Evolutionary conservation across 2,113 vertebrate species (phyloP).

Genomic region (Nesogale talazaci): DNA sequence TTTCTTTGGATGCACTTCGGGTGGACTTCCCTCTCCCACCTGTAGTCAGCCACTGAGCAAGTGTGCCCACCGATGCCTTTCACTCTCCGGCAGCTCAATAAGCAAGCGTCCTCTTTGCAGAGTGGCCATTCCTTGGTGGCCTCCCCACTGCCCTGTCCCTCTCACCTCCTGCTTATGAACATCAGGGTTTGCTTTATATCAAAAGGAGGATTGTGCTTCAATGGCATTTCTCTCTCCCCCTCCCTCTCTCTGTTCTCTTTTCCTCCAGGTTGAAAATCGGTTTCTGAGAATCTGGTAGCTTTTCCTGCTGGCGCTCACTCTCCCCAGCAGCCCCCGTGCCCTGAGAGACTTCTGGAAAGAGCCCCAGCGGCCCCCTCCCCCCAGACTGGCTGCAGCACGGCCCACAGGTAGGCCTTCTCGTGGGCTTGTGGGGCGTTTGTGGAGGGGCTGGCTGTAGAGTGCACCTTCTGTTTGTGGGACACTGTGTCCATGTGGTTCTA

Average conservation of each 20-base stretch:
- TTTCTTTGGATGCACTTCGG: background rate
- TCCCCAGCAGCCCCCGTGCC: background rate
- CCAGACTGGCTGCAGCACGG: background rate
- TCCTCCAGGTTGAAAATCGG: constrained; percentile 79
- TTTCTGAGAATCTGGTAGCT: constrained; percentile 69
- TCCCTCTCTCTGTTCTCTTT: constrained; percentile 46
- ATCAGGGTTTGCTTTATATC: background rate
- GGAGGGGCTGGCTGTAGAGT: too few species aligned
- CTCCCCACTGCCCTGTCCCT: background rate
- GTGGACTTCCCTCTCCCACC: background rate
- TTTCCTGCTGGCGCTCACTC: background rate
- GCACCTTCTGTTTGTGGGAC: accelerated
- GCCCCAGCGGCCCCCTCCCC: background rate
- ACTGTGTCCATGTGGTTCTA: background rate
- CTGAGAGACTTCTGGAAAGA: background rate
- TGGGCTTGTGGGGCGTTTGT: accelerated
- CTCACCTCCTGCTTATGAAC: background rate
- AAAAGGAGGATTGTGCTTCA: background rate
- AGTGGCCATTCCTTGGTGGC: background rate
- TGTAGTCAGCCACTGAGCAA: background rate
- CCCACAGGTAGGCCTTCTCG: constrained; percentile 73
- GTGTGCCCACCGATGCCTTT: background rate
- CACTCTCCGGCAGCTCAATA: background rate
- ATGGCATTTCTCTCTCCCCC: background rate
- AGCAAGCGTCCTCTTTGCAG: background rate